Conservation (phyloP, 2,888 invertebrate genomes). For the Acrobasis consociella region DNA sequence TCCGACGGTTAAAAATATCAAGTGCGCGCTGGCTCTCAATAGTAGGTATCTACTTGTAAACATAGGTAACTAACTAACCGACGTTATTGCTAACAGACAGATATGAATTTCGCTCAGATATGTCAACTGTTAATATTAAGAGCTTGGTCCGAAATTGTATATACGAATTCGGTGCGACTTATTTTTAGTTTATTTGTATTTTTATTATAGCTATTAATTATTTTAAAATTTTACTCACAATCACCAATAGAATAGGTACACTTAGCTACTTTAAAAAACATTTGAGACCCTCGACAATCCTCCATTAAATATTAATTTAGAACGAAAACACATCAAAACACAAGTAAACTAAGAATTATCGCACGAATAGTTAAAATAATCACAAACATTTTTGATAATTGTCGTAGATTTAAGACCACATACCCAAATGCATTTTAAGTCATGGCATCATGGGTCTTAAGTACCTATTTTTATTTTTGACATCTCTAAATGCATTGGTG, state of each 20-base stretch:
- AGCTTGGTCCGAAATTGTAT: slow-evolving; percentile 67
- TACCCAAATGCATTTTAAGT: too few species aligned
- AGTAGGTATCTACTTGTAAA: slow-evolving; percentile 29
- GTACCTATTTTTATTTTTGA: too few species aligned
- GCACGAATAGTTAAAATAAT: not conserved
- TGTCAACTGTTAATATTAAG: slow-evolving; percentile 65
- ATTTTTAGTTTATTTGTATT: slow-evolving; percentile 11
- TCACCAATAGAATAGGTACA: too few species aligned
- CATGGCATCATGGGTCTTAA: too few species aligned
- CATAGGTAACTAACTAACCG: slow-evolving; percentile 43
- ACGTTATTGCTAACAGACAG: slow-evolving; percentile 69
- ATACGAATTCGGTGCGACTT: slow-evolving; percentile 26
- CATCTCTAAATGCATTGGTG: too few species aligned
- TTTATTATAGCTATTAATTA: too few species aligned
- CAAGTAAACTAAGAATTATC: slow-evolving; percentile 3
- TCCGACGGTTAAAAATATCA: slow-evolving; percentile 24
- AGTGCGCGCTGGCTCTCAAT: too few species aligned
- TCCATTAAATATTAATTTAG: too few species aligned
- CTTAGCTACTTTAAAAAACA: too few species aligned
- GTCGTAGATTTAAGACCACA: not conserved
- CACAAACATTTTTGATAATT: not conserved
- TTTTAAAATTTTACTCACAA: too few species aligned
- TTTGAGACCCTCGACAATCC: too few species aligned
- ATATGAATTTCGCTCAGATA: slow-evolving; percentile 74
- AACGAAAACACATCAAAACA: not conserved